Evolutionary conservation across 2,113 vertebrate species (phyloP).

Genomic region (Amphiprion percula): DNA sequence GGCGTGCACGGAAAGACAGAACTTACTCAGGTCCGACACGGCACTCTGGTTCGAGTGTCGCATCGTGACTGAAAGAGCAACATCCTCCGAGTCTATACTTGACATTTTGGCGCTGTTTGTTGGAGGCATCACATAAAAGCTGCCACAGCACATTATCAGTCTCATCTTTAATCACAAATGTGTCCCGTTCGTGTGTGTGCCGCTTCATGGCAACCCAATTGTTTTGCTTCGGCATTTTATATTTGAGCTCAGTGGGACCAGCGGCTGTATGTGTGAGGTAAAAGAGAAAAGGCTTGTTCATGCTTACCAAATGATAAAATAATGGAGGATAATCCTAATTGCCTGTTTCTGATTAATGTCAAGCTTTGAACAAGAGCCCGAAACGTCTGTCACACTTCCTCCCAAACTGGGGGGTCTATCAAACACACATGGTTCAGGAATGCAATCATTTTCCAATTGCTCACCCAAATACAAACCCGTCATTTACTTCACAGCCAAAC

Average conservation of each 20-base stretch:
- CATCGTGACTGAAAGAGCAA: conserved; percentile 1
- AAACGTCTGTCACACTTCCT: conserved; percentile 79
- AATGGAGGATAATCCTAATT: conserved; percentile 77
- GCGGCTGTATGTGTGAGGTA: conserved; percentile 44
- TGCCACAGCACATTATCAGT: not conserved
- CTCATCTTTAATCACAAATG: conserved; percentile 1
- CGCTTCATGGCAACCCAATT: not conserved
- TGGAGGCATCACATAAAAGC: conserved; percentile 10
- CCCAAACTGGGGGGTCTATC: conserved; percentile 77
- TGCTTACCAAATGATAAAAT: conserved; percentile 72
- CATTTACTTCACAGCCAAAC: conserved; percentile 64
- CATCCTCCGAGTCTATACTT: conserved; percentile 1
- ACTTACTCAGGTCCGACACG: conserved; percentile 19
- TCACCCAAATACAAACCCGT: conserved; percentile 35
- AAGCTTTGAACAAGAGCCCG: conserved; percentile 71
- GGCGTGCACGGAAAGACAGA: conserved; percentile 62
- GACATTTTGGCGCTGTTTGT: not conserved
- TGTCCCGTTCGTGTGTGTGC: conserved; percentile 5
- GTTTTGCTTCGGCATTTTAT: conserved; percentile 4
- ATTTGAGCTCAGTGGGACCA: not conserved
- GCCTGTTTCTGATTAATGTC: conserved; percentile 75
- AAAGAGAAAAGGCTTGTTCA: conserved; percentile 20
- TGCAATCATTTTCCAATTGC: conserved; percentile 71
- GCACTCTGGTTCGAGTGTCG: not conserved
- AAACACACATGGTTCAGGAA: conserved; percentile 77